These are phyloP conservation scores for Oreotrochilus melanogaster DNA, from an alignment of 2,113 vertebrate species.

Conservation along the genomic window DNA sequence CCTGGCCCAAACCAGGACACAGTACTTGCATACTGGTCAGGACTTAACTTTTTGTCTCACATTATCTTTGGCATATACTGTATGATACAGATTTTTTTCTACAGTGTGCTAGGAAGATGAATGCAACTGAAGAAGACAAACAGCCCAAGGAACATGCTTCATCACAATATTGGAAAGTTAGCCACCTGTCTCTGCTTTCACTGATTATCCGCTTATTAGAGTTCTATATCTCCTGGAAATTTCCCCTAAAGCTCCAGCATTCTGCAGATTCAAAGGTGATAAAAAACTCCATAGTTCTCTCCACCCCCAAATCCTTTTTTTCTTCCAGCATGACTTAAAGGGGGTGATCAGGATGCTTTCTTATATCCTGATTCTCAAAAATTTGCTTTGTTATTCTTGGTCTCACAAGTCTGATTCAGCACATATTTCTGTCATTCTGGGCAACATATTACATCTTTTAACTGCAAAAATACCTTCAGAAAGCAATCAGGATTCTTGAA, in stretches of 20 bases:
- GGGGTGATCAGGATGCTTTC: neutral
- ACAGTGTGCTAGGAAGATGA: neutral
- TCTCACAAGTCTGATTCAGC: neutral
- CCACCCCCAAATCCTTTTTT: neutral
- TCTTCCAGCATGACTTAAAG: neutral
- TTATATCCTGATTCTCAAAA: neutral
- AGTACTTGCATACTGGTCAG: neutral
- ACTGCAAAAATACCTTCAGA: neutral
- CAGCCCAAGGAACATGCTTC: rapidly evolving
- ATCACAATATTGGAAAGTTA: neutral
- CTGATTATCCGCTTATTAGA: neutral
- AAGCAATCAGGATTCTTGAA: neutral
- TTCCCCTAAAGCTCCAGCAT: neutral
- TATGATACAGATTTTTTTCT: neutral
- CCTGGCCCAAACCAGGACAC: too few species aligned
- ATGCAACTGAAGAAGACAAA: neutral
- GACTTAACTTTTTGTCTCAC: neutral
- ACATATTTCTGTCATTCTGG: neutral
- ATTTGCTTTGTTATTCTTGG: neutral
- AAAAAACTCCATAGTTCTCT: neutral
- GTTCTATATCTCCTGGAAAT: neutral
- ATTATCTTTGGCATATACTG: neutral
- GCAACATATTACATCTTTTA: neutral
- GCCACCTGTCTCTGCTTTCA: neutral
- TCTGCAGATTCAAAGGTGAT: neutral